Base-by-base conservation (phyloP, 2,888 invertebrate genomes). In the Drosophila meridionalis region DNA sequence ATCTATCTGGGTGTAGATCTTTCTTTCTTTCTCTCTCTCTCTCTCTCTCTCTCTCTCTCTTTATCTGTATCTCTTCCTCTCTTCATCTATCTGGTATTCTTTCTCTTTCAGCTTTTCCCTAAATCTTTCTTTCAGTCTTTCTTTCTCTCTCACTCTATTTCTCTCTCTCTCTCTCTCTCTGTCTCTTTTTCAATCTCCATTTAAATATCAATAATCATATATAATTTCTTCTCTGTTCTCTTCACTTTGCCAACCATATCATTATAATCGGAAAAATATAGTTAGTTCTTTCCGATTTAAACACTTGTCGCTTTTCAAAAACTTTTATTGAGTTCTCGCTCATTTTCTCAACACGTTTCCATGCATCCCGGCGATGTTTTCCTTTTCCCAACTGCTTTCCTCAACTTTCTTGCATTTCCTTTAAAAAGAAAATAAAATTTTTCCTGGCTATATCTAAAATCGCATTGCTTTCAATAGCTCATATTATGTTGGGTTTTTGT, bases 381-480 rank as follows among this genome's bases (percentile, higher is more conserved):
- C 20, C 1, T 20, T 34, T 52, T 52, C 5, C 5, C 20, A 5
- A 6, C 34, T 12, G 20, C 26, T 20, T 32, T n/a, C 0, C 20
- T 38, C 53, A n/a, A 28, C 34, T 43, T 40, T 36, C 26, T 4
- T n/a, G 11, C n/a, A n/a, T 34, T 50, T 20, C 8, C 34, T 36
- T n/a, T 34, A 8, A 3, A 52, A 52, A 52, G 34, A 26, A 52
- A 52, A 52, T 52, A 26, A 52, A 52, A 20, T 5, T 36, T 4
- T 38, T 28, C 12, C 30, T n/a, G 3, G 30, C 45, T 8, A 5
- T 47, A 47, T 30, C 38, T 20, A 3, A 20, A 53, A 53, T 67
- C 38, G 4, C 45, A 45, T 32, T 20, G 20, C 56, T 34, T 40
- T 32, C 36, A 65, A 66, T 47, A 40, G 66, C 65, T 67, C 43